Base-by-base conservation (phyloP, 2,797 vertebrate genomes). In the Gastrophryne carolinensis region DNA sequence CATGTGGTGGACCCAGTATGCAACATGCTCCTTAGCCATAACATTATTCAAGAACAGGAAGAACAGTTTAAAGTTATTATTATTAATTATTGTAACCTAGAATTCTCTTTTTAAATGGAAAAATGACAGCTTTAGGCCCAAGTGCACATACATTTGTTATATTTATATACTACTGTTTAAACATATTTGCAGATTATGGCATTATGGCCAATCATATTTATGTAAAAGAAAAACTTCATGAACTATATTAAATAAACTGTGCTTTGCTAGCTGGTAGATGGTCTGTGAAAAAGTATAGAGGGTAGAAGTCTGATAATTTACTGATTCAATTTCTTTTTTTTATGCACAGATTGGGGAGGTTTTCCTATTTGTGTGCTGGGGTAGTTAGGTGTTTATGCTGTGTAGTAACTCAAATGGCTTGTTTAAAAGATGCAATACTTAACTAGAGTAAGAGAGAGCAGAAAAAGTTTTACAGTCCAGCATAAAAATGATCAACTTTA, bases 321-420 rank as follows among this genome's bases (percentile, higher is more conserved):
- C 74, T 63, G 66, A 56, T 44, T 77, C 57, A 77, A 77, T 77
- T 77, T 77, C 34, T 54, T 63, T 70, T 63, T 70, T 77, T 77
- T 70, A 77, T 75, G 73, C 49, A 54, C 23, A 69, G 47, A 69
- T 52, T 37, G 21, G 65, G 73, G 63, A 62, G 64, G 44, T 39
- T 41, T 60, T 68, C 27, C 35, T 21, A 53, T 68, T 23, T 62
- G 30, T 57, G 19, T 69, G 54, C 61, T 75, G 32, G 24, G 57
- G 47, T 52, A 27, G 47, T 69, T 39, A 68, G 62, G 41, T 49
- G 15, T 56, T 75, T 68, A 61, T 61, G 66, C 66, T 35, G 53
- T 44, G 47, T 50, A 61, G 32, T 75, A 73, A 68, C 7, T 69
- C 73, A 69, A 37, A 17, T 5, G 30, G 6, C 47, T 47, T 27